phyloP scores from a whole-genome alignment of 2,888 invertebrate genomes.

The Eurytoma californica region DNA sequence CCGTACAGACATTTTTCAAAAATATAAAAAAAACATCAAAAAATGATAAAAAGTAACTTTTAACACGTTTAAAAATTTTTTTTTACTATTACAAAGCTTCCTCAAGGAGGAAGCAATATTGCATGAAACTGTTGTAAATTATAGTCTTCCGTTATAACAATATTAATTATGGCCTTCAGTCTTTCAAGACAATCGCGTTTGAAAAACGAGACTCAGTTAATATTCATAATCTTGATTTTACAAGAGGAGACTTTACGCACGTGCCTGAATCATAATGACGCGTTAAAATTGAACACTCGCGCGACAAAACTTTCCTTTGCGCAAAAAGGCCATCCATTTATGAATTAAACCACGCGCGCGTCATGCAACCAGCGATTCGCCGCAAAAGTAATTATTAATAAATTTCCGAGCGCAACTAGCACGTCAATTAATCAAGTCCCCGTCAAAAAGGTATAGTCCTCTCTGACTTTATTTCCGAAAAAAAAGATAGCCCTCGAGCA shows the following conservation, averaged over 20 bases:
- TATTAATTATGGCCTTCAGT: no score
- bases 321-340: background rate
- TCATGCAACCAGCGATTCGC: background rate
- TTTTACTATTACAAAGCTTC: no score
- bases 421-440: conserved; percentile 24
- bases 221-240: conserved; percentile 2
- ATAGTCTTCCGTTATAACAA: no score
- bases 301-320: background rate
- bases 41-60: no score
- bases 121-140: no score
- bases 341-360: background rate
- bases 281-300: background rate
- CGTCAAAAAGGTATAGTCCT: background rate
- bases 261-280: no score
- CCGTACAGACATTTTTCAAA: no score
- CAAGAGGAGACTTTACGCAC: background rate
- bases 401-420: conserved; percentile 26
- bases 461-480: background rate
- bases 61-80: no score
- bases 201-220: background rate
- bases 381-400: conserved; percentile 25
- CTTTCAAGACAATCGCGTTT: no score
- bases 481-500: background rate
- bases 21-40: no score
- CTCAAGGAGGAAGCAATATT: no score